Evolutionary conservation across 2,888 invertebrate species (phyloP).

Genomic region (Epirrita christyi): DNA sequence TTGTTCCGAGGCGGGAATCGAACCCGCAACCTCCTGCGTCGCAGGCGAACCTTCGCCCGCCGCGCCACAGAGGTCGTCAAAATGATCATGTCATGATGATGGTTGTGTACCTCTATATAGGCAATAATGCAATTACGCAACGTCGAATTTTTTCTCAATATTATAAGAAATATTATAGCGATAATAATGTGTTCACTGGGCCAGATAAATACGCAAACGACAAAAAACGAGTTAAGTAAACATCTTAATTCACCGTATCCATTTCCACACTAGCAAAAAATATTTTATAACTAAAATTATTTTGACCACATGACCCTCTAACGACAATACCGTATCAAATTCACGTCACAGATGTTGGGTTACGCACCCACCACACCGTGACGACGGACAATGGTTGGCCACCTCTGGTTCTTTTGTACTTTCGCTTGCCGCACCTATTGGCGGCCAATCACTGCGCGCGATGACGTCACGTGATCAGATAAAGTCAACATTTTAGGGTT

Average conservation of each 20-base stretch:
- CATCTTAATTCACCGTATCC: slow-evolving; percentile 28
- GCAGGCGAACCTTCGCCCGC: too few species aligned
- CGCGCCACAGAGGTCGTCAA: too few species aligned
- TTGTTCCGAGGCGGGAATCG: too few species aligned
- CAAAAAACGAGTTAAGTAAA: slow-evolving; percentile 29
- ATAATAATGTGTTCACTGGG: slow-evolving; percentile 1
- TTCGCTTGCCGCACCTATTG: slow-evolving; percentile 42
- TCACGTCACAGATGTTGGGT: slow-evolving; percentile 60
- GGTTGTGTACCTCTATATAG: too few species aligned
- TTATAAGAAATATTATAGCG: neutral
- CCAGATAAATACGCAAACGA: neutral
- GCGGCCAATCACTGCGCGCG: slow-evolving; percentile 45
- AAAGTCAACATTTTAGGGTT: slow-evolving; percentile 49
- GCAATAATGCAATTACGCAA: neutral
- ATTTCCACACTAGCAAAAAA: slow-evolving; percentile 29
- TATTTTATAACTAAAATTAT: slow-evolving; percentile 23
- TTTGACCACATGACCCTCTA: slow-evolving; percentile 31
- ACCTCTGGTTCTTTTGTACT: slow-evolving; percentile 57
- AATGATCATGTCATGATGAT: too few species aligned
- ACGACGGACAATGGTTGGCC: slow-evolving; percentile 57
- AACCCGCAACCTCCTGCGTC: too few species aligned
- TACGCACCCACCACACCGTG: slow-evolving; percentile 46
- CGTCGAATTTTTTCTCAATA: neutral
- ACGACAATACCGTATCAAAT: slow-evolving; percentile 67
- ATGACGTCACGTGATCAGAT: slow-evolving; percentile 44